Conservation (phyloP, 2,797 vertebrate genomes). For the Alectoris magna region DNA sequence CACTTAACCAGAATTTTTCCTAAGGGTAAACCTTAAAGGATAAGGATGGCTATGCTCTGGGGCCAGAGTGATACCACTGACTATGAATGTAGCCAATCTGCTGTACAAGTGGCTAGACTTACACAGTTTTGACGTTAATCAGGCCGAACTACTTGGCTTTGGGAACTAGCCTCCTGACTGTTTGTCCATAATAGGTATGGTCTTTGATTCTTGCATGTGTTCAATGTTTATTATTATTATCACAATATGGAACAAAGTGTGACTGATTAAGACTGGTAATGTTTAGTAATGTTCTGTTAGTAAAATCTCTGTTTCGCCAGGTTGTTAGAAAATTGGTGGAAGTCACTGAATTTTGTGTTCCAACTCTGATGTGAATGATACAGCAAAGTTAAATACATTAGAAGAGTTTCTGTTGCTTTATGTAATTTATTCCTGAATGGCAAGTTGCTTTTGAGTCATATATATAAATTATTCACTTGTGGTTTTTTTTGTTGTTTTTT, state of each 20-base stretch:
- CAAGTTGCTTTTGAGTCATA: background rate
- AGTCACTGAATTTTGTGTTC: background rate
- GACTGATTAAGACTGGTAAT: background rate
- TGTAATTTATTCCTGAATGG: constrained; percentile 7
- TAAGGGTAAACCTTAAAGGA: background rate
- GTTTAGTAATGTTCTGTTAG: background rate
- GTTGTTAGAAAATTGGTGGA: background rate
- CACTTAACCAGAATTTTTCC: background rate
- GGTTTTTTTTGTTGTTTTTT: too few species aligned
- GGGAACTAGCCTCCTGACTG: fast-evolving
- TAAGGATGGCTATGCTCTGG: background rate
- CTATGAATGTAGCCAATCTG: background rate
- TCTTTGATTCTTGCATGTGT: background rate
- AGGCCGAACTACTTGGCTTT: background rate
- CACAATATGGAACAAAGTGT: background rate
- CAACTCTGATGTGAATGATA: background rate
- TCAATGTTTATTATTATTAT: background rate
- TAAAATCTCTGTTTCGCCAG: background rate
- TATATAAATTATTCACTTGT: background rate
- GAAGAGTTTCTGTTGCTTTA: background rate
- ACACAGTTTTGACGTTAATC: background rate
- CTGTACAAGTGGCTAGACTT: background rate
- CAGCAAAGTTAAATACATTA: background rate
- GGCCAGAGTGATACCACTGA: background rate
- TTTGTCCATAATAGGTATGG: background rate